Base-by-base conservation (phyloP, 2,113 vertebrate genomes). In the Notothenia rossii region DNA sequence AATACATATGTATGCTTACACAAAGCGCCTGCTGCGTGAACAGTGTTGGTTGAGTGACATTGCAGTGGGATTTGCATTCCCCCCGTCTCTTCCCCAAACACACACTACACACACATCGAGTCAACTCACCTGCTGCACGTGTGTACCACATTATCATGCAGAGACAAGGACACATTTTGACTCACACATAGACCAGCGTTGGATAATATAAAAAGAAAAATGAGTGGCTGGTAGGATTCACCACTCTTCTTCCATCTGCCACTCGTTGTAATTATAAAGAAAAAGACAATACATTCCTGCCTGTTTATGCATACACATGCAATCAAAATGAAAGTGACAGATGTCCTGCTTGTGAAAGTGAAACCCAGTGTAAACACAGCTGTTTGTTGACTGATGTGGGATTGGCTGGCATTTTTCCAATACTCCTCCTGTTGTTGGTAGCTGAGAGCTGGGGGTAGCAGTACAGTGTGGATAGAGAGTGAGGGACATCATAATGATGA, bases 301-400 rank as follows among this genome's bases (percentile, higher is more conserved):
- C 0, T 56, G 29, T 66, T 54, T 51, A 51, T 33, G 43, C 58
- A 51, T 59, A 20, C 46, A 45, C 36, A 75, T 62, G 40, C 65
- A 59, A 15, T 69, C 55, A 40, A 40, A 40, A 40, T 56, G 14
- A 76, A 59, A 61, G 36, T 73, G 53, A 43, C 36, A 68, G 45
- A 49, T 46, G 61, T 81, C 69, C 77, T 79, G 53, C 72, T 72
- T 56, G 53, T 59, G 49, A 72, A 82, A 73, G 58, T 58, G 48
- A 54, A 74, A 81, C 45, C 63, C 48, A 81, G 15, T 66, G 40
- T 75, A 85, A 66, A 78, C 59, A 86, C 58, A 66, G 60, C 63
- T 60, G 43, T 43, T 49, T 46, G 33, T 36, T 66, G 46, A 20
- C 22, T 33, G 20, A 43, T 2, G 2, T 14, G 13, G 17, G 45